phyloP scores from a whole-genome alignment of 2,797 vertebrate species.

The Ctenosaura bakeri region DNA sequence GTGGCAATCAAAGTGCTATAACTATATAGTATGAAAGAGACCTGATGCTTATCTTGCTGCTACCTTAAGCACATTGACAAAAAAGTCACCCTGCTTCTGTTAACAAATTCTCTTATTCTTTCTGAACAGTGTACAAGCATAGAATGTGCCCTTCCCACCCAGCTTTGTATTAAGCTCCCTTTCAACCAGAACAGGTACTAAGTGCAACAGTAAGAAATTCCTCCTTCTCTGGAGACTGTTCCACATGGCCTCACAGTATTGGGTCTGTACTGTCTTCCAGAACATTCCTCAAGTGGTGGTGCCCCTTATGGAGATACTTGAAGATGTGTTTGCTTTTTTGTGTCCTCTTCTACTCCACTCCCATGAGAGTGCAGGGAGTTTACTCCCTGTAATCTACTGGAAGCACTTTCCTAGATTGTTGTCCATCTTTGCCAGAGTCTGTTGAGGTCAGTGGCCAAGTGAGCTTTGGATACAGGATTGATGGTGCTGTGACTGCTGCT shows the following conservation, averaged over 20 bases:
- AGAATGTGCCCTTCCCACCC: neutral
- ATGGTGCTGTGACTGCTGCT: neutral
- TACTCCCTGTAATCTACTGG: neutral
- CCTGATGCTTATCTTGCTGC: neutral
- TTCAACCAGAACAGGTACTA: neutral
- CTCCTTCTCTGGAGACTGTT: neutral
- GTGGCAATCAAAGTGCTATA: neutral
- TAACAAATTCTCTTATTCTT: neutral
- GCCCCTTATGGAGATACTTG: conserved; percentile 3
- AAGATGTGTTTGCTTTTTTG: neutral
- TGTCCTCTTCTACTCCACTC: neutral
- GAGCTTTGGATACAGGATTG: neutral
- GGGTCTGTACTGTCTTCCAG: conserved; percentile 11
- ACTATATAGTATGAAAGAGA: neutral
- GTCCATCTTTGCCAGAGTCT: neutral
- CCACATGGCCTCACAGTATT: neutral
- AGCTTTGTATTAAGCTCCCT: conserved; percentile 8
- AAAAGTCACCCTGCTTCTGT: neutral
- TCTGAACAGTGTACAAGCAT: fast-evolving
- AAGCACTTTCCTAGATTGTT: neutral
- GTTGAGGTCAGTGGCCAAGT: neutral
- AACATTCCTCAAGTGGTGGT: neutral
- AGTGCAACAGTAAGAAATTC: neutral
- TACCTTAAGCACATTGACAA: conserved; percentile 2
- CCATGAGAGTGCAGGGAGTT: neutral